Conservation (phyloP, 1,140 invertebrate genomes). For the Andrena cerasifolii region DNA sequence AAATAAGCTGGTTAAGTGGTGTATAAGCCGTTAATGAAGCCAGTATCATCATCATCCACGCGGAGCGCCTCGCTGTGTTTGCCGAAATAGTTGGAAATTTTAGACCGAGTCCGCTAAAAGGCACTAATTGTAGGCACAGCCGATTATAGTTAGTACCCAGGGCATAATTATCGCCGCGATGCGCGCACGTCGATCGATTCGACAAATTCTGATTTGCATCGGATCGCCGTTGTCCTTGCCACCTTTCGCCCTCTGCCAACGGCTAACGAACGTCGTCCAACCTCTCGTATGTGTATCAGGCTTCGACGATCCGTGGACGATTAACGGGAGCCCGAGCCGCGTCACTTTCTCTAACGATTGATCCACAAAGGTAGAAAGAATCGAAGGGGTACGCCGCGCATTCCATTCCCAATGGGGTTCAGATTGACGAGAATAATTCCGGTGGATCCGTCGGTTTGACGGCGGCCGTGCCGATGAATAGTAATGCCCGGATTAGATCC, state of each 20-base stretch:
- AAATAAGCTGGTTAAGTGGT: constrained; percentile 45
- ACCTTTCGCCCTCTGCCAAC: background rate
- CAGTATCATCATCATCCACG: constrained; percentile 39
- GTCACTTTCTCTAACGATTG: background rate
- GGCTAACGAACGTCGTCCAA: background rate
- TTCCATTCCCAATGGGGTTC: constrained; percentile 31
- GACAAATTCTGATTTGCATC: constrained; percentile 40
- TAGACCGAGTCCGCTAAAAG: constrained; percentile 67
- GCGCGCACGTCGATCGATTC: constrained; percentile 20
- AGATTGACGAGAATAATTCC: constrained; percentile 42
- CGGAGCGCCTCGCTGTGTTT: constrained; percentile 65
- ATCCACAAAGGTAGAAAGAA: background rate
- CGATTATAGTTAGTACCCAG: constrained; percentile 52
- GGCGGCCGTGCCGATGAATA: constrained; percentile 36
- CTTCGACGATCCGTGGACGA: background rate
- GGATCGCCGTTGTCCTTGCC: constrained; percentile 11
- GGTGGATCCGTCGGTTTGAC: constrained; percentile 36
- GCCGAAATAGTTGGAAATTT: constrained; percentile 66
- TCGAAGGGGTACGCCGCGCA: background rate
- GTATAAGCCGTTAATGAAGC: constrained; percentile 62
- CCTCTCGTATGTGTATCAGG: background rate
- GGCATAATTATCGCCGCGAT: constrained; percentile 44
- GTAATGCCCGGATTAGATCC: constrained; percentile 40
- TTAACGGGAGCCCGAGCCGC: background rate
- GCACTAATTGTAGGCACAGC: constrained; percentile 67